Base-by-base conservation (phyloP, 2,797 vertebrate species). In the Tamandua tetradactyla region DNA sequence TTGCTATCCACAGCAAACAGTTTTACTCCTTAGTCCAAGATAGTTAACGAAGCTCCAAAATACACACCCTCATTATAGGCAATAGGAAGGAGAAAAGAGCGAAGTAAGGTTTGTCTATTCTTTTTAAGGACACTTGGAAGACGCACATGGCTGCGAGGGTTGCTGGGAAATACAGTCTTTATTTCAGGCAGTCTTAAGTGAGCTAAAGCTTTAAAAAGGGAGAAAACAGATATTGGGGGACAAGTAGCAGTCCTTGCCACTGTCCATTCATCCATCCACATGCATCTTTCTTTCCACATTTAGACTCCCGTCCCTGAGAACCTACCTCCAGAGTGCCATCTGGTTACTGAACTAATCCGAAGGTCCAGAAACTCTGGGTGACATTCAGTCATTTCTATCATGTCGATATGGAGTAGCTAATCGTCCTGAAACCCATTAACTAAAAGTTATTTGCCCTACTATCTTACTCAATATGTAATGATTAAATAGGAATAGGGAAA, bases 361-460 rank as follows among this genome's bases (percentile, higher is more conserved):
- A 64, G 81, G 42, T 72, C 20, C 25, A 55, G 71, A 91, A 96
- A 83, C 10, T 81, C 52, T 59, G 32, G n/a, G 40, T 66, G n/a
- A 57, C 52, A 52, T 5, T 32, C 8, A 18, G 9, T 88, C 35
- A 84, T 74, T 35, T 86, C 61, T 57, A 49, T 82, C 44, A 52
- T 66, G 20, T 72, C 47, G 32, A 25, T 10, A 61, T 52, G 8
- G 23, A 55, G 40, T 11, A 5, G 18, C 62, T 91, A 42, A 72
- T n/a, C 32, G 4, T 42, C 55, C 52, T 52, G 55, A 95, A 91
- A 72, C 11, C 27, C 55, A 66, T 49, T 64, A 88, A 55, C n/a
- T 84, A 35, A 91, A 95, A 94, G 23, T 81, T 52, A 92, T 75
- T 91, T 88, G 40, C 30, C 30, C n/a, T 91, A 15, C 2, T 25